These are phyloP conservation scores for Miniopterus natalensis DNA, from an alignment of 2,113 vertebrate genomes.

Conservation along the genomic window DNA sequence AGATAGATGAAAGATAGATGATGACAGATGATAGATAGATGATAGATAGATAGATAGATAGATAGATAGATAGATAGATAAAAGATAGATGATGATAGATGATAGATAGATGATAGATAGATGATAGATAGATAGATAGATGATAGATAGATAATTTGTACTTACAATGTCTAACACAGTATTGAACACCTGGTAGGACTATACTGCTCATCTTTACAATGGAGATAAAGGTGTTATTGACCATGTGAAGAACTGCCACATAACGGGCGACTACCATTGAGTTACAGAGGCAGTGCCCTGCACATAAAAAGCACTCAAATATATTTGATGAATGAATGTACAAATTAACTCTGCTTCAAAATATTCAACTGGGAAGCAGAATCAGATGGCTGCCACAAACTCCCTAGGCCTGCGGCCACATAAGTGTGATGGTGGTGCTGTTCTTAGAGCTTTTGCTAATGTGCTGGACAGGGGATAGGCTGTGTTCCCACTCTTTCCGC, in stretches of 20 bases:
- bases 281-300: neutral
- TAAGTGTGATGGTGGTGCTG: fast-evolving
- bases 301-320: neutral
- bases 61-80: too few relatives aligned
- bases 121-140: neutral
- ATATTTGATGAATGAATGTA: neutral
- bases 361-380: neutral
- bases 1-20: too few relatives aligned
- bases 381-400: neutral
- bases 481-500: neutral
- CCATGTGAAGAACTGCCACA: neutral
- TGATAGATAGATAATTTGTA: neutral
- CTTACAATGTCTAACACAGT: neutral
- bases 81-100: too few relatives aligned
- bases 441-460: neutral
- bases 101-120: neutral
- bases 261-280: neutral
- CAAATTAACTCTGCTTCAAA: neutral
- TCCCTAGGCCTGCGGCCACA: neutral
- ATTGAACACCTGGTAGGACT: neutral
- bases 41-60: too few relatives aligned
- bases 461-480: neutral
- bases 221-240: neutral
- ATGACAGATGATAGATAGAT: too few relatives aligned
- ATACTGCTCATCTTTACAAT: neutral